These are phyloP conservation scores for Leptosomus discolor DNA, from an alignment of 2,113 vertebrate genomes.

Conservation along the genomic window DNA sequence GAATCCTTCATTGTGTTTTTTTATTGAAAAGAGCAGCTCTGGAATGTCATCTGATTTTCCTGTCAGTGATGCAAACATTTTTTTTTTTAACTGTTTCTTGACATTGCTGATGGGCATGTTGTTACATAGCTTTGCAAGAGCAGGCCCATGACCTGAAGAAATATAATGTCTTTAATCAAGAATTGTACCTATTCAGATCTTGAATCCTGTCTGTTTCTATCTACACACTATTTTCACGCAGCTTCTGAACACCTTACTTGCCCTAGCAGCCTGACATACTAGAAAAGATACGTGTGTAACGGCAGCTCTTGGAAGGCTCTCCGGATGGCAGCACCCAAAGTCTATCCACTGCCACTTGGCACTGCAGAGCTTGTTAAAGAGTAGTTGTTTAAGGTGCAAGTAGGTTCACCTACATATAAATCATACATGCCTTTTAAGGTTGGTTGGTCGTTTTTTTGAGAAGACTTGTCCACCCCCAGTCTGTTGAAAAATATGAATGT, in stretches of 20 bases:
- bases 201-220: neutral
- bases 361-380: neutral
- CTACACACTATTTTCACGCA: accelerated
- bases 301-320: neutral
- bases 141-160: neutral
- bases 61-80: neutral
- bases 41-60: neutral
- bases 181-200: neutral
- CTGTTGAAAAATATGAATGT: neutral
- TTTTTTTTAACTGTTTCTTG: too few relatives aligned
- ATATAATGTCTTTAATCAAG: neutral
- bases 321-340: neutral
- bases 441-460: neutral
- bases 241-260: neutral
- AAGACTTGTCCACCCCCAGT: neutral
- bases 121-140: neutral
- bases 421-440: neutral
- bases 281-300: neutral
- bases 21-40: neutral
- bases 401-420: neutral
- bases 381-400: neutral
- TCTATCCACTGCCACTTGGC: too few relatives aligned
- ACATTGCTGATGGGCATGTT: neutral
- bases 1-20: neutral
- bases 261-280: neutral